Evolutionary conservation across 2,113 vertebrate genomes (phyloP), one percentile per base, ranked within the genome.

Genomic region (Atherinomorus stipes): DNA sequence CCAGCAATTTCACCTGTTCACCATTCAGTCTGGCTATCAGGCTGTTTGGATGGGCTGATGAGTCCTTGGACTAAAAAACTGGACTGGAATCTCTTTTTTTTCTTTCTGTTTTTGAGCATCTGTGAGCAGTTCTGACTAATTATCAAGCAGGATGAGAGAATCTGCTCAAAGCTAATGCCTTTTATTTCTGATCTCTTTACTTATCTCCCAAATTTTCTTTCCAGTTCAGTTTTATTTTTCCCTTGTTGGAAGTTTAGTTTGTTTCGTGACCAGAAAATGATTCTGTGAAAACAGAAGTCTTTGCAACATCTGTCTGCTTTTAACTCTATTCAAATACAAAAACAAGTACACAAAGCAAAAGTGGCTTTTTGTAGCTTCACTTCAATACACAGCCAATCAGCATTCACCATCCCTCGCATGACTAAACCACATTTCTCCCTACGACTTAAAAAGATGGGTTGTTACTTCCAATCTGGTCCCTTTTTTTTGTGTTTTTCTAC

Each of bases 1-100:
- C 72, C 63, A 53, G 37, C n/a, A 66, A n/a, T 56, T 63, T 44
- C 10, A 69, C 58, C 64, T 57, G 74, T 69, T 64, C 58, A 77
- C 52, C 51, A 64, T 21, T 54, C 26, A 64, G 53, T 42, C 51
- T 56, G 71, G 42, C 26, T 50, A 37, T 22, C 62, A 64, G 38
- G 44, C 37, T 60, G n/a, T 61, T 40, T 44, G 49, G 56, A 60
- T 38, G 25, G 40, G 49, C 22, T 28, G 9, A 58, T 21, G 23
- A 22, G 45, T 74, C 34, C 62, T 28, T 59, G 53, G 23, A 52
- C 25, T 47, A 31, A 49, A 51, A 49, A 0, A 13, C 21, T 40
- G 10, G 26, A 22, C 40, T 19, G 19, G 11, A n/a, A n/a, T n/a
- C n/a, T n/a, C n/a, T n/a, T 10, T 59, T 40, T 13, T 11, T 52